Evolutionary conservation across 64 coral and sea anemone species (phyloP).

Genomic region (Trachythela sp.): DNA sequence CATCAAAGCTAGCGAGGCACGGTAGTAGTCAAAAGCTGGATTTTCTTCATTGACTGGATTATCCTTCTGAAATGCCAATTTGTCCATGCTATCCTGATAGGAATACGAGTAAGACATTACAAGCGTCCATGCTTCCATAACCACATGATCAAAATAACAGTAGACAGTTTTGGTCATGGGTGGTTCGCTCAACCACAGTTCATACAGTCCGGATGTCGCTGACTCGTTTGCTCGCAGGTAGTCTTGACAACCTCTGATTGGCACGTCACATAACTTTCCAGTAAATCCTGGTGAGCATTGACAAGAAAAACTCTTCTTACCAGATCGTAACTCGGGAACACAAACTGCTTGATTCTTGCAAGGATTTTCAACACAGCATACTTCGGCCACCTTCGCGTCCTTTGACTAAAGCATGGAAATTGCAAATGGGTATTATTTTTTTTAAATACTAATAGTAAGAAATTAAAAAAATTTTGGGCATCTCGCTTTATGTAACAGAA

Average conservation of each 20-base stretch:
- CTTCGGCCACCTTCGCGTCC: neutral
- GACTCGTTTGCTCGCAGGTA: neutral
- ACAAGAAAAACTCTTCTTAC: neutral
- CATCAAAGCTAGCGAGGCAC: neutral
- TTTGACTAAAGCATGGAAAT: neutral
- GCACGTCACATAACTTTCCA: neutral
- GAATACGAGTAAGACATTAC: neutral
- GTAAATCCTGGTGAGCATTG: neutral
- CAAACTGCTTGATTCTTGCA: neutral
- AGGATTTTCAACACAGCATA: neutral
- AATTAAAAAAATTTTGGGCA: too few species aligned
- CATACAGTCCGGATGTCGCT: neutral
- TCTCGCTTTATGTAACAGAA: too few species aligned
- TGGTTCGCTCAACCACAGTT: neutral
- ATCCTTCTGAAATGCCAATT: neutral
- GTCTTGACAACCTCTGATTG: neutral
- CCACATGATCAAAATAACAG: neutral
- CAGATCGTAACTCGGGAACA: neutral
- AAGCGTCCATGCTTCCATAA: neutral
- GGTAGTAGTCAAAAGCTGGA: neutral
- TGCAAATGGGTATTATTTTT: too few species aligned
- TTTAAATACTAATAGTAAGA: too few species aligned
- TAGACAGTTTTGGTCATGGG: neutral
- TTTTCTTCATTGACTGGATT: neutral
- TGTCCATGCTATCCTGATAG: neutral